Evolutionary conservation across 2,113 vertebrate species (phyloP), one percentile per base, ranked within the genome.

Genomic region (Orycteropus afer): DNA sequence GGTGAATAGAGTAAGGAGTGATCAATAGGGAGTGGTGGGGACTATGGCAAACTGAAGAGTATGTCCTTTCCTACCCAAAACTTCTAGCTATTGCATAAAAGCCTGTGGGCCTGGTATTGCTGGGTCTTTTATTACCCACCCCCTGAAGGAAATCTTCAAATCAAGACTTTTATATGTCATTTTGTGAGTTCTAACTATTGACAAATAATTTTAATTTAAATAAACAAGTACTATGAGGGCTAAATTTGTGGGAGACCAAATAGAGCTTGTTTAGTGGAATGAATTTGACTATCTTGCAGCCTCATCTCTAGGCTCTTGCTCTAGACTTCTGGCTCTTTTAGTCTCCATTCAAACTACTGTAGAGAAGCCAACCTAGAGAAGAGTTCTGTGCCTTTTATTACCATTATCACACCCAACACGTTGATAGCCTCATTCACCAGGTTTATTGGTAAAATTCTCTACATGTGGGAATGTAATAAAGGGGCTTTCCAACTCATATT

Each of bases 301-400:
- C 2, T 90, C n/a, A 15, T 51, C 18, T 14, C 7, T 15, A 18
- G 4, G 27, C 27, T 32, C 69, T 57, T 1, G 25, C 14, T 51
- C 49, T 22, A 14, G 34, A 67, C 13, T 27, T 88, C 59, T 79
- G 42, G 34, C 34, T 57, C 53, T 51, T 25, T 81, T 18, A 13
- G 20, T n/a, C 27, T 12, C 49, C 1, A 1, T 27, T 15, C 34
- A 51, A 10, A 32, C 55, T 4, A 2, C 53, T 11, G 8, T 1
- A 10, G 37, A n/a, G 61, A 59, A 51, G n/a, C 69, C 18, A 9
- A 27, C 20, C 55, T 42, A 8, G 5, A 76, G 29, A 32, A 59
- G 67, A 37, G 23, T 11, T 22, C 20, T 2, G 12, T 5, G 49
- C 5, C 37, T 73, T 59, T 47, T 4, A 5, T 0, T 0, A 1